phyloP scores from a whole-genome alignment of 2,113 vertebrate species.

The Perca schrenkii region DNA sequence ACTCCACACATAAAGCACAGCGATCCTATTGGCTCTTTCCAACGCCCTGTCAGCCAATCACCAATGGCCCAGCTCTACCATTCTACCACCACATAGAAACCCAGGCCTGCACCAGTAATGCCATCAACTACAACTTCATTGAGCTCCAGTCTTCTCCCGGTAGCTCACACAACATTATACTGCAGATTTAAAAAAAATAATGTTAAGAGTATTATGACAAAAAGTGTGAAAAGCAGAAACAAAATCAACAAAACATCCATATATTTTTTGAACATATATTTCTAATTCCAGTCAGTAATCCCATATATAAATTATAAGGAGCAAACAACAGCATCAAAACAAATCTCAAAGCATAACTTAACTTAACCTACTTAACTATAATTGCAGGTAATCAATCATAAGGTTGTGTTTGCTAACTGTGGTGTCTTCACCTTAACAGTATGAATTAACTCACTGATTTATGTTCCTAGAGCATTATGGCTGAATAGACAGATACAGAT shows the following conservation, averaged over 20 bases:
- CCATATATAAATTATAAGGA: slow-evolving; percentile 7
- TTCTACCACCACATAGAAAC: slow-evolving; percentile 75
- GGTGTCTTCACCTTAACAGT: slow-evolving; percentile 50
- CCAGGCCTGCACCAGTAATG: slow-evolving; percentile 70
- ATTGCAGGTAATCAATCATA: slow-evolving; percentile 60
- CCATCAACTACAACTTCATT: slow-evolving; percentile 55
- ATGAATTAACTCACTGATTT: slow-evolving; percentile 70
- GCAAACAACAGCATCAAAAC: slow-evolving; percentile 16
- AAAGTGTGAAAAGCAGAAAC: not conserved
- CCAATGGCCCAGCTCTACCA: slow-evolving; percentile 47
- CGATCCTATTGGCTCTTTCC: slow-evolving; percentile 74
- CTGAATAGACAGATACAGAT: slow-evolving; percentile 71
- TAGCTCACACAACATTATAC: slow-evolving; percentile 8
- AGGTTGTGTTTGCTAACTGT: slow-evolving; percentile 59
- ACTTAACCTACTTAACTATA: slow-evolving; percentile 41
- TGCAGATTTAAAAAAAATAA: slow-evolving; percentile 25
- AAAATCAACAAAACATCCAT: not conserved
- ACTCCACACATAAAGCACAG: slow-evolving; percentile 51
- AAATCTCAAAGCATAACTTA: slow-evolving; percentile 40
- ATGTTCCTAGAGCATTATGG: slow-evolving; percentile 57
- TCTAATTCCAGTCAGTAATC: not conserved
- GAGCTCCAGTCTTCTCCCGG: slow-evolving; percentile 58
- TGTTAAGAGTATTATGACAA: slow-evolving; percentile 22
- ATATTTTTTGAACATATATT: slow-evolving; percentile 8
- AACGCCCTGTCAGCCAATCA: slow-evolving; percentile 67